Conservation (phyloP, 1,140 invertebrate genomes). For the Trachymyrmex septentrionalis region DNA sequence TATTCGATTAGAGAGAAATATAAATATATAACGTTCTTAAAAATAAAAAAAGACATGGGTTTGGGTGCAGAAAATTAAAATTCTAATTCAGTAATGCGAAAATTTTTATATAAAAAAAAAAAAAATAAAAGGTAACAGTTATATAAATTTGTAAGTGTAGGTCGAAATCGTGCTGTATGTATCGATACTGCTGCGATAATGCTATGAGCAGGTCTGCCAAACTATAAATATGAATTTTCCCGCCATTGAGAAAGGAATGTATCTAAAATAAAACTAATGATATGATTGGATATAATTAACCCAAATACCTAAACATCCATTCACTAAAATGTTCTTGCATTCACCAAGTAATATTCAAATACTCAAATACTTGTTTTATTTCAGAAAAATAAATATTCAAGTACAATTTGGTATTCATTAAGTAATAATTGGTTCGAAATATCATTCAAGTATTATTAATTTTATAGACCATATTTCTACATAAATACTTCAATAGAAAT, state of each 20-base stretch:
- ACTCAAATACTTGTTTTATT: neutral
- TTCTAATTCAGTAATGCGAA: neutral
- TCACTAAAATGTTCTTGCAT: no score
- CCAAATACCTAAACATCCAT: neutral
- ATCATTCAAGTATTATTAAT: neutral
- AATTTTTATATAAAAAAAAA: neutral
- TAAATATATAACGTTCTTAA: no score
- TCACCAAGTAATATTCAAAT: neutral
- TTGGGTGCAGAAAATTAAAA: neutral
- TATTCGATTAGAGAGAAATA: neutral
- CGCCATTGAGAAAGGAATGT: neutral
- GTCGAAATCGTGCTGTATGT: neutral
- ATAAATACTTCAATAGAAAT: neutral
- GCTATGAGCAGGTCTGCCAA: conserved; percentile 1
- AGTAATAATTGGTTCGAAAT: neutral
- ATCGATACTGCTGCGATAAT: neutral
- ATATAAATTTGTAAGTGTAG: neutral
- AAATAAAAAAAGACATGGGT: neutral
- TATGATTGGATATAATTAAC: neutral
- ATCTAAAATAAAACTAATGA: neutral
- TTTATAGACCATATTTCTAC: neutral
- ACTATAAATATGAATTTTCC: neutral
- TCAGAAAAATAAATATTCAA: no score
- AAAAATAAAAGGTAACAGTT: no score
- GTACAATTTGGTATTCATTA: neutral